Conservation (phyloP, 1,140 invertebrate genomes). For the Cotesia chilonis region DNA sequence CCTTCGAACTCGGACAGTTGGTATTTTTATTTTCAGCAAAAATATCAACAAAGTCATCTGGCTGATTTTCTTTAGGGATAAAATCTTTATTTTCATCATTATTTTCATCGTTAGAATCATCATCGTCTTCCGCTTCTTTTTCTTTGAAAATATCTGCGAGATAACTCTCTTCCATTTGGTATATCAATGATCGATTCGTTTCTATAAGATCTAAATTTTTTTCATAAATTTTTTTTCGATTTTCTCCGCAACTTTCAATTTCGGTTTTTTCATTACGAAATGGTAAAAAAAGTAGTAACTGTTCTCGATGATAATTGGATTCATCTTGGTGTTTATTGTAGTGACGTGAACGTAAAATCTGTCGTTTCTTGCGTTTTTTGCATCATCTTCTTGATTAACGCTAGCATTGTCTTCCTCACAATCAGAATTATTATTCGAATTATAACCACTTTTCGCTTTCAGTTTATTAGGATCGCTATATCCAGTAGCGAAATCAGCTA, state of each 20-base stretch:
- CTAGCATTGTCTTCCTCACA: neutral
- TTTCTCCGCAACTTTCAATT: neutral
- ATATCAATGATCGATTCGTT: too few relatives aligned
- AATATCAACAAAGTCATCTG: too few relatives aligned
- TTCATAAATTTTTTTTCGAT: neutral
- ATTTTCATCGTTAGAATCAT: too few relatives aligned
- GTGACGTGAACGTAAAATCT: neutral
- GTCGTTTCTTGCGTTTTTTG: constrained; percentile 7
- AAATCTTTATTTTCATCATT: too few relatives aligned
- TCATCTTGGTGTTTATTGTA: constrained; percentile 13
- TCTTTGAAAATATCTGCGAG: too few relatives aligned
- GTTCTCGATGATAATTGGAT: constrained; percentile 6
- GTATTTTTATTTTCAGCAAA: constrained; percentile 13
- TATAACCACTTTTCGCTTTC: neutral
- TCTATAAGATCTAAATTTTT: constrained; percentile 19
- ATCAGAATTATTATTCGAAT: neutral
- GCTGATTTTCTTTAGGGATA: too few relatives aligned
- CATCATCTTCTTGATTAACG: neutral
- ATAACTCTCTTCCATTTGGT: too few relatives aligned
- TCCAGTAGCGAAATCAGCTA: constrained; percentile 15
- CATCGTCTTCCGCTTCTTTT: too few relatives aligned
- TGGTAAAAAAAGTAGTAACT: constrained; percentile 13
- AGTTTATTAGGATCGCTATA: neutral
- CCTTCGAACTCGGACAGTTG: constrained; percentile 43
- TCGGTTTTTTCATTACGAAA: neutral